Evolutionary conservation across 2,113 vertebrate genomes (phyloP).

Genomic region (Potamarius usumacintae): DNA sequence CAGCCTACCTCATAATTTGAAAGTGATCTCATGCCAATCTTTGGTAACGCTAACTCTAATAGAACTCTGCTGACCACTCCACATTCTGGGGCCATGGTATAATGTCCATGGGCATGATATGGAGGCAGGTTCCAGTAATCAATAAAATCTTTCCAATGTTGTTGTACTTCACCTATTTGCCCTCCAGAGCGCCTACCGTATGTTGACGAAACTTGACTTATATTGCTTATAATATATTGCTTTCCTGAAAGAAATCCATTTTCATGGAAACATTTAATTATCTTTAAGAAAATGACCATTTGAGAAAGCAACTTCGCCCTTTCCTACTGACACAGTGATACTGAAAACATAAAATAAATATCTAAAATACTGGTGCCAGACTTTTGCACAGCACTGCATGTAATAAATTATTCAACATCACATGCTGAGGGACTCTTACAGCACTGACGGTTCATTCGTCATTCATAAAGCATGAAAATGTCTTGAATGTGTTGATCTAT

Average conservation of each 20-base stretch:
- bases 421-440: neutral
- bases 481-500: neutral
- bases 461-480: neutral
- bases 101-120: neutral
- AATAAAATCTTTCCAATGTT: neutral
- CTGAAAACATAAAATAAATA: neutral
- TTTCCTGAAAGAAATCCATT: neutral
- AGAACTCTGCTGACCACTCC: neutral
- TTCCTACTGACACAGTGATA: neutral
- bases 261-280: neutral
- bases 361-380: neutral
- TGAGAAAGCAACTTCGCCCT: neutral
- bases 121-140: neutral
- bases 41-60: neutral
- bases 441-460: neutral
- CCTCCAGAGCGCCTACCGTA: neutral
- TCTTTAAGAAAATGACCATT: neutral
- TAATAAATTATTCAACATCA: conserved; percentile 12
- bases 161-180: neutral
- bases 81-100: neutral
- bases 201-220: neutral
- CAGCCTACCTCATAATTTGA: neutral
- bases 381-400: neutral
- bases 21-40: neutral
- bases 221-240: no score